Base-by-base conservation (phyloP, 1,140 invertebrate species). In the Drosophila orena region DNA sequence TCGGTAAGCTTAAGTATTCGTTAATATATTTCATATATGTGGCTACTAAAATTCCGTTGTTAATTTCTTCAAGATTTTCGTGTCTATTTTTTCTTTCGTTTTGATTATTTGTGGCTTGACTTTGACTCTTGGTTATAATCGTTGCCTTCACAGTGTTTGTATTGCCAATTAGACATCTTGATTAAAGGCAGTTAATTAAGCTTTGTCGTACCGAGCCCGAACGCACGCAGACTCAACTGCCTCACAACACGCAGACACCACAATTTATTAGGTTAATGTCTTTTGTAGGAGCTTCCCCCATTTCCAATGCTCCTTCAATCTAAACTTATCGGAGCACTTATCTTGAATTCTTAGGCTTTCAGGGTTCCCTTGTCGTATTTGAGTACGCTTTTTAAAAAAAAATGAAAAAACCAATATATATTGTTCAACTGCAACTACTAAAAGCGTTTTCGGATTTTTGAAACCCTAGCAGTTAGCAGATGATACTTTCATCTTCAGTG, bases 121-220 rank as follows among this genome's bases (percentile, higher is more conserved):
- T 52, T 61, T 56, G 38, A 24, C 43, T 54, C 66, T 27, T 60
- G 35, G 42, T 56, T 70, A 55, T 43, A 64, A 57, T 56, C 44
- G 49, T 46, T 57, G 71, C 44, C 46, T 65, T 78, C 22, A 46
- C 56, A 43, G 71, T 70, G 65, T 65, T 80, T 76, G 58, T 50
- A 27, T 49, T 70, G 49, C 50, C 54, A 76, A 74, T 79, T 68
- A 79, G 46, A 79, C 50, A 47, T 35, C 59, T 80, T 76, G 59
- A 80, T 80, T 65, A 71, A 76, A 81, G 58, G 65, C 56, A 78
- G 42, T 77, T 71, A 71, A 71, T 76, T 44, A 81, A 57, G 55
- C 22, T 59, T 60, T 79, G 58, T 79, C 43, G 40, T 50, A 49
- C 47, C 53, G n/a, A 65, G 42, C 30, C 14, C 50, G 53, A 64